Percentiles rank a stretch among this genome's conserved stretches.
These are phyloP conservation scores for Drepanosiphum platanoidis DNA, from an alignment of 2,888 invertebrate genomes.

Conservation along the genomic window DNA sequence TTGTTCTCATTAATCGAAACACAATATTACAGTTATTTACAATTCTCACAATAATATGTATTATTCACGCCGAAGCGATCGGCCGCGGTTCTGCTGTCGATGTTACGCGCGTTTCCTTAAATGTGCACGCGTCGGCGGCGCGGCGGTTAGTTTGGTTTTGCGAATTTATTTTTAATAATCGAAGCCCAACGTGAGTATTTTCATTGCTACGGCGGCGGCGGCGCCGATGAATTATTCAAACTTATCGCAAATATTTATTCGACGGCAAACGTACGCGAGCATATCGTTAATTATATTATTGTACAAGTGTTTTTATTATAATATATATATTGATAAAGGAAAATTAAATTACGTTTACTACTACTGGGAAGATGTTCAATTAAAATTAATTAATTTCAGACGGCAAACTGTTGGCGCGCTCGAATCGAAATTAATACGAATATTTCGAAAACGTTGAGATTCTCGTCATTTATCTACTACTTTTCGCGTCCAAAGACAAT, in stretches of 20 bases:
- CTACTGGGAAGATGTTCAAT: neutral
- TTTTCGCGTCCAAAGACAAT: neutral
- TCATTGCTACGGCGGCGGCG: neutral
- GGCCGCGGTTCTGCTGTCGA: neutral
- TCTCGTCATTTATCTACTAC: neutral
- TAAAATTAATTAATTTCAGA: neutral
- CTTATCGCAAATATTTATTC: conserved; percentile 2
- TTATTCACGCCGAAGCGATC: neutral
- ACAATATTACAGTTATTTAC: neutral
- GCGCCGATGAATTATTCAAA: neutral
- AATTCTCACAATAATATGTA: neutral
- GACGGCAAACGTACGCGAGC: neutral
- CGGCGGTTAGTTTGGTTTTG: neutral
- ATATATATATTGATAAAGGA: neutral
- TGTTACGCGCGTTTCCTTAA: neutral
- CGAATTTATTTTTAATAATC: neutral
- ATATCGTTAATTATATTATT: conserved; percentile 1
- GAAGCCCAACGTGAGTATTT: neutral
- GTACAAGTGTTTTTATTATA: neutral
- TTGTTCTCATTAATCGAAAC: neutral
- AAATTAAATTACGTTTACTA: neutral
- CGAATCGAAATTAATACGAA: neutral
- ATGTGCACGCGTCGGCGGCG: too few species aligned
- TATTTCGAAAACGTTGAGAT: neutral
- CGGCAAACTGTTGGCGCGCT: neutral